A percentile compares a stretch with the other conserved stretches of the same genome.
Conservation (phyloP, 37 sponge, comb jelly and placozoan genomes). For the Beroe ovata region DNA sequence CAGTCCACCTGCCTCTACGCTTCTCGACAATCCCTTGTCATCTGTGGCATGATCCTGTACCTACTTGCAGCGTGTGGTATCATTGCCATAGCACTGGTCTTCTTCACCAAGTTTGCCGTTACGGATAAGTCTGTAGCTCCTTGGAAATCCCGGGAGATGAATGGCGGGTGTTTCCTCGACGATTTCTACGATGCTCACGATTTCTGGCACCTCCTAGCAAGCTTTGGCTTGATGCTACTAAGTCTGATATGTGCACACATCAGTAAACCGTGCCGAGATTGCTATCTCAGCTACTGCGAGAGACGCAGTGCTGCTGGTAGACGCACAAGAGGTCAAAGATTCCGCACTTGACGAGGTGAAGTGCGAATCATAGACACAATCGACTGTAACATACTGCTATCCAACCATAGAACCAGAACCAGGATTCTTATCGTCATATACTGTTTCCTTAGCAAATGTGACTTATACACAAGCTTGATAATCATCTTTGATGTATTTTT, state of each 20-base stretch:
- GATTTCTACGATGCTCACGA: constrained; percentile 12
- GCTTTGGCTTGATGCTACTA: not conserved
- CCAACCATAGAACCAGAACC: too few relatives aligned
- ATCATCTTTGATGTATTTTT: too few relatives aligned
- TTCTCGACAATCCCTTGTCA: too few relatives aligned
- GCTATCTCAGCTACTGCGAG: constrained; percentile 4
- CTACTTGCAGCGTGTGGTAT: not conserved
- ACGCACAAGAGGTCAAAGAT: too few relatives aligned
- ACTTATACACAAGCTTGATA: too few relatives aligned
- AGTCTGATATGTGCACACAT: constrained; percentile 4
- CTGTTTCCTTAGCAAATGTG: too few relatives aligned
- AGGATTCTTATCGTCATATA: too few relatives aligned
- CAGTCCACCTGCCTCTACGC: too few relatives aligned
- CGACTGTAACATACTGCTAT: too few relatives aligned
- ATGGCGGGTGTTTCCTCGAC: not conserved
- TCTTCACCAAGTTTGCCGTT: not conserved
- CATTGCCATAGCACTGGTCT: constrained; percentile 2
- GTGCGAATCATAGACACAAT: too few relatives aligned
- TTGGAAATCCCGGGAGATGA: not conserved
- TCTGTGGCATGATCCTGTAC: not conserved
- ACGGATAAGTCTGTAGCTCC: not conserved
- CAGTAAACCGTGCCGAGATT: constrained; percentile 22
- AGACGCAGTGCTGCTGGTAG: too few relatives aligned
- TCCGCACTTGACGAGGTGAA: too few relatives aligned
- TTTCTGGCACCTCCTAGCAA: constrained; percentile 20